Percentiles rank a stretch among this genome's conserved stretches.
Evolutionary conservation across 2,113 vertebrate species (phyloP).

Genomic region (Asarcornis scutulata): DNA sequence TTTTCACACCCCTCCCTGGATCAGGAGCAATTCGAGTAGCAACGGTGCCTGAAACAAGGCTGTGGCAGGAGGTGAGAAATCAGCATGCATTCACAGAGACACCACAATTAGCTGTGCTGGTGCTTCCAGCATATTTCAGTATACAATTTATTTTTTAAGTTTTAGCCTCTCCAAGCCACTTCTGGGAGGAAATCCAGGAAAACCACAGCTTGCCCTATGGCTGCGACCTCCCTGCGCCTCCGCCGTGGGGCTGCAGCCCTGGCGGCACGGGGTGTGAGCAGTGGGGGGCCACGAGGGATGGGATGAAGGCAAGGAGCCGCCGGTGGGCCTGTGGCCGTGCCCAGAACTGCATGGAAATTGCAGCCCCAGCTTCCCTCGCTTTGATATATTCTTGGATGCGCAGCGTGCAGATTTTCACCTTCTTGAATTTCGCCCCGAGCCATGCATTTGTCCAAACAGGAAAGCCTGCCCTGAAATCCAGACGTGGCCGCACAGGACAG

Average conservation of each 20-base stretch:
- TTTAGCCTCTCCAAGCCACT: not conserved
- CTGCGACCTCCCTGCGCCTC: not conserved
- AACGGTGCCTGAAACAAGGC: not conserved
- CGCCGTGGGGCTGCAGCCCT: not conserved
- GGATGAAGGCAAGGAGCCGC: not conserved
- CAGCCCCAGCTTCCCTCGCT: not conserved
- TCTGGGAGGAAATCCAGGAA: not conserved
- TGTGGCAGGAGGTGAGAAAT: not conserved
- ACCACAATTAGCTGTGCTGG: not conserved
- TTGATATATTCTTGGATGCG: not conserved
- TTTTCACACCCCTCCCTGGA: not conserved
- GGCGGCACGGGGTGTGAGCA: not conserved
- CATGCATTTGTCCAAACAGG: not conserved
- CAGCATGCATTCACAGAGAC: not conserved
- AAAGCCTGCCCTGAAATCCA: not conserved
- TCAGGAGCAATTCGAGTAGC: not conserved
- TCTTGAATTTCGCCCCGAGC: not conserved
- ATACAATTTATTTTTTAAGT: not conserved
- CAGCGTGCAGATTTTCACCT: not conserved
- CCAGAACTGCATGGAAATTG: not conserved
- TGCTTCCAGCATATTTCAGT: not conserved
- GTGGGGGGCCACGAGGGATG: not conserved
- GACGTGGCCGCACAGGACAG: not conserved
- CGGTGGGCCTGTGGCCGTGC: not conserved
- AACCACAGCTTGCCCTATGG: not conserved